Percentiles rank a stretch among this genome's conserved stretches.
These are phyloP conservation scores for Scaeva pyrastri DNA, from an alignment of 2,888 invertebrate genomes.

Conservation along the genomic window DNA sequence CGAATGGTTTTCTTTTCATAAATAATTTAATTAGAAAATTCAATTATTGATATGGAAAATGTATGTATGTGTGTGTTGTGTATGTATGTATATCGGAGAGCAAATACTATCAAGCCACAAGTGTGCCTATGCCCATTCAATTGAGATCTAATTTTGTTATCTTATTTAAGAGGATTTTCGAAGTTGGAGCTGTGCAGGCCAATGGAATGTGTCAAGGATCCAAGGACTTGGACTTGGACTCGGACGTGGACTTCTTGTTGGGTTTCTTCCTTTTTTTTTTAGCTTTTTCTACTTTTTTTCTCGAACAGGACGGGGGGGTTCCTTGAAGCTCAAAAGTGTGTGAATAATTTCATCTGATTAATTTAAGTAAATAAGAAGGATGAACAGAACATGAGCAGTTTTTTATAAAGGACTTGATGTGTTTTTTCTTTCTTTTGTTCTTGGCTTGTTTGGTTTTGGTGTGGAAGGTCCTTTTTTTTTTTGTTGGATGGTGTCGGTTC, in stretches of 20 bases:
- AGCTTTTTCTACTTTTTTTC: too few species aligned
- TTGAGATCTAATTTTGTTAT: conserved; percentile 40
- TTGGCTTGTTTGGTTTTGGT: too few species aligned
- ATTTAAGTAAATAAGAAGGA: conserved; percentile 17
- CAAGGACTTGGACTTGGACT: too few species aligned
- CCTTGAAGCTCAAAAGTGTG: conserved; percentile 2
- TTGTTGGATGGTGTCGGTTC: conserved; percentile 1
- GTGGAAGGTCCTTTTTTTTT: background rate
- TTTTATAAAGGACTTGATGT: conserved; percentile 1
- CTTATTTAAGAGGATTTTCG: conserved; percentile 14
- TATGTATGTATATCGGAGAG: background rate
- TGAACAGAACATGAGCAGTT: conserved; percentile 8
- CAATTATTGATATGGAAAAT: conserved; percentile 37
- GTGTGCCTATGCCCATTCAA: conserved; percentile 31
- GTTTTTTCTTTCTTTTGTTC: background rate
- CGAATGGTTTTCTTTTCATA: conserved; percentile 8
- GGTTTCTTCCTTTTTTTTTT: background rate
- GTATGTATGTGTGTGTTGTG: background rate
- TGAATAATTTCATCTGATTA: conserved; percentile 22
- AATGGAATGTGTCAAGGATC: conserved; percentile 11
- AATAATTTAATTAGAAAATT: conserved; percentile 33
- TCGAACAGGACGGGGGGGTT: too few species aligned
- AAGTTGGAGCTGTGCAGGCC: background rate
- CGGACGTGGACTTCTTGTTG: background rate
- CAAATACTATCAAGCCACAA: conserved; percentile 27